Conservation (phyloP, 1,140 invertebrate genomes). For the Drosophila arizonae region DNA sequence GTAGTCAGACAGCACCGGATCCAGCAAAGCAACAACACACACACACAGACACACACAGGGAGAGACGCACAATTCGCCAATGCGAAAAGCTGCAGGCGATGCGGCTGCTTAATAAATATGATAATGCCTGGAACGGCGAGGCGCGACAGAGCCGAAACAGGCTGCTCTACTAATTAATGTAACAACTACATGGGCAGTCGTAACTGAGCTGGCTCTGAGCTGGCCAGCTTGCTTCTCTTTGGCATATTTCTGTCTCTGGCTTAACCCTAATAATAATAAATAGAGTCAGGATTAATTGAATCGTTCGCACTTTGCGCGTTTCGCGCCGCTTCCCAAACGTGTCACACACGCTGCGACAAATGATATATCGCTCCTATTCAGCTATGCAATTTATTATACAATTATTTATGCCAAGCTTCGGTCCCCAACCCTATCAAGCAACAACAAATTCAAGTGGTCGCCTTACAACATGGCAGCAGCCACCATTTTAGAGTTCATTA, state of each 20-base stretch:
- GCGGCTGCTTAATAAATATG: conserved; percentile 80
- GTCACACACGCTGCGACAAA: conserved; percentile 76
- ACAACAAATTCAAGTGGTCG: conserved; percentile 25
- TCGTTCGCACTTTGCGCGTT: conserved; percentile 76
- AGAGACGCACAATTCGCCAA: conserved; percentile 15
- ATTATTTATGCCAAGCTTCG: conserved; percentile 53
- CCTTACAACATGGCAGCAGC: conserved; percentile 38
- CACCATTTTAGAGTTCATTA: conserved; percentile 72
- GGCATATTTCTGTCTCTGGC: conserved; percentile 19
- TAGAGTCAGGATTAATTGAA: conserved; percentile 82
- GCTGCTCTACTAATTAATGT: conserved; percentile 80
- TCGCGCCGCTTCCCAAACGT: conserved; percentile 39
- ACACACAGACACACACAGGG: too few relatives aligned
- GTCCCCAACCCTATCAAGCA: not conserved
- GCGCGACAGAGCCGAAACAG: conserved; percentile 32
- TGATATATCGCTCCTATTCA: conserved; percentile 76
- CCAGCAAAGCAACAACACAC: conserved; percentile 12
- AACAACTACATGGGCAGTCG: conserved; percentile 76
- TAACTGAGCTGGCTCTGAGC: conserved; percentile 24
- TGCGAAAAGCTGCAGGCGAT: conserved; percentile 64
- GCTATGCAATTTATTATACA: conserved; percentile 80
- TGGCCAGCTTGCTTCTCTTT: not conserved
- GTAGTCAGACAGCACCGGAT: conserved; percentile 71
- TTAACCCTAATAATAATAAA: conserved; percentile 77
- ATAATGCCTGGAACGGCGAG: conserved; percentile 57